Evolutionary conservation across 2,888 invertebrate species (phyloP), one percentile per base, ranked within the genome.

Genomic region (Dorcus hopei): DNA sequence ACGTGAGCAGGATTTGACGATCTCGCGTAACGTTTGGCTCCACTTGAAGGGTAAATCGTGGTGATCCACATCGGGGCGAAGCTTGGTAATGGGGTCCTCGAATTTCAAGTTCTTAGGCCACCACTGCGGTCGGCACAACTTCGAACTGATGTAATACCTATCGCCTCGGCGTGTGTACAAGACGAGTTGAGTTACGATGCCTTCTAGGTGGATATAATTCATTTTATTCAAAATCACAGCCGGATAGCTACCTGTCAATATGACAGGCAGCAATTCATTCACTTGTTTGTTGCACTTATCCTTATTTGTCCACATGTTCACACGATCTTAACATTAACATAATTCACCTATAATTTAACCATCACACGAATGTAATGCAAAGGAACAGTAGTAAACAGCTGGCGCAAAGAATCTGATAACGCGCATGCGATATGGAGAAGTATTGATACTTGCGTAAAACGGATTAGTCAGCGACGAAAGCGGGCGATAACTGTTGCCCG

Each of bases 81-180:
- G 53, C 16, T 43, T 53, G 14, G 23, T 49, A 39, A 65, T 49
- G 7, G 65, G 65, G 45, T 59, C 51, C 23, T 43, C 41, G 50
- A 62, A 67, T 26, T 61, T 52, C 9, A 69, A 53, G 49, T 63
- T 58, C 38, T 59, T 62, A 14, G 69, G 65, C 70, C 70, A 71
- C 67, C 70, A 69, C 41, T 57, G 48, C 23, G 68, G 67, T 49
- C 51, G 53, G 14, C 23, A 39, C 14, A 47, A 26, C n/a, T 38
- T 8, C 8, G 50, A 43, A 14, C 39, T 26, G 11, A 42, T 38
- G 19, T 33, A 8, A 40, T 14, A 50, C n/a, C 40, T 43, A 14
- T 38, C 23, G 41, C 52, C 56, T 23, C 51, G 23, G 23, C 47
- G 51, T 14, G 59, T 57, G 41, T 54, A 54, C 47, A 57, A 40